phyloP scores from a whole-genome alignment of 2,888 invertebrate genomes.

The Euclidia mi region DNA sequence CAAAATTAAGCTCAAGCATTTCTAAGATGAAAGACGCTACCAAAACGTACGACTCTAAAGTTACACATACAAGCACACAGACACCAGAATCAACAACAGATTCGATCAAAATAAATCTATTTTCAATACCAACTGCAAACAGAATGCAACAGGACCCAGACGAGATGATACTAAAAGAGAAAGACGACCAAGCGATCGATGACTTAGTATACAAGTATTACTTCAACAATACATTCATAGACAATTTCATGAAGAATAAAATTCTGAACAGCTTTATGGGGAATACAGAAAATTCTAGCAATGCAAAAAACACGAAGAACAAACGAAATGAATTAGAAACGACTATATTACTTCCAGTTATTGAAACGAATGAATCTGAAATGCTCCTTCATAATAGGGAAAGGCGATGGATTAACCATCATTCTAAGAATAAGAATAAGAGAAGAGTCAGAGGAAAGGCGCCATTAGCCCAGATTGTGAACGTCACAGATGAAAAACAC shows the following conservation, averaged over 20 bases:
- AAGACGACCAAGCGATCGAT: slow-evolving; percentile 78
- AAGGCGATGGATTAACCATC: slow-evolving; percentile 76
- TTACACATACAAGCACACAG: slow-evolving; percentile 43
- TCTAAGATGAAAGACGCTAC: slow-evolving; percentile 25
- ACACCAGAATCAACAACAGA: slow-evolving; percentile 59
- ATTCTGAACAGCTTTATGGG: slow-evolving; percentile 66
- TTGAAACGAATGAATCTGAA: slow-evolving; percentile 47
- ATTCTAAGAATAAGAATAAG: slow-evolving; percentile 55
- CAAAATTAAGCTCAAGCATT: slow-evolving; percentile 35
- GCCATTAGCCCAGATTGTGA: slow-evolving; percentile 9
- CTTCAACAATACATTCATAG: slow-evolving; percentile 84
- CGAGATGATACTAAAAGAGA: slow-evolving; percentile 77
- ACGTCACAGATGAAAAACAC: slow-evolving; percentile 27
- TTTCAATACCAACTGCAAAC: slow-evolving; percentile 69
- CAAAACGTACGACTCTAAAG: not conserved
- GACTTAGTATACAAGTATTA: slow-evolving; percentile 85
- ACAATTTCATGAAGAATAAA: slow-evolving; percentile 77
- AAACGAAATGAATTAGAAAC: slow-evolving; percentile 71
- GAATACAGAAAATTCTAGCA: slow-evolving; percentile 49
- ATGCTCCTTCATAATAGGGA: slow-evolving; percentile 54
- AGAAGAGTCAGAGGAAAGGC: slow-evolving; percentile 52
- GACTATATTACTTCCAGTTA: slow-evolving; percentile 71
- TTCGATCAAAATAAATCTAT: slow-evolving; percentile 79
- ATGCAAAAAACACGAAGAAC: slow-evolving; percentile 61
- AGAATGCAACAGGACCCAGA: slow-evolving; percentile 73